Percentiles rank a stretch among this genome's conserved stretches.
These are phyloP conservation scores for Bembecia ichneumoniformis DNA, from an alignment of 2,888 invertebrate species.

Conservation along the genomic window DNA sequence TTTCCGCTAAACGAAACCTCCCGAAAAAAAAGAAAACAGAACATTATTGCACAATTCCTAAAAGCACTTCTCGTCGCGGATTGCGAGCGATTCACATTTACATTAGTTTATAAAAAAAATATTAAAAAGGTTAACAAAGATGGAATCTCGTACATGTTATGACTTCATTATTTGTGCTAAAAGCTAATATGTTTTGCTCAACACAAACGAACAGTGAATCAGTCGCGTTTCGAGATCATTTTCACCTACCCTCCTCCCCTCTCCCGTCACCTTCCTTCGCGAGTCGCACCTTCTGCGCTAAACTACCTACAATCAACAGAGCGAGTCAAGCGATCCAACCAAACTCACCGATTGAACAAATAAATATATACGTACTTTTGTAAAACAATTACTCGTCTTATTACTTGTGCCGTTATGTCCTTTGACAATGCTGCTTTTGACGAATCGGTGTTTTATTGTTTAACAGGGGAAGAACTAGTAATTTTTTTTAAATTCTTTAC, in stretches of 20 bases:
- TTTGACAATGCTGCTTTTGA: too few species aligned
- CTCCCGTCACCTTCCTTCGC: constrained; percentile 16
- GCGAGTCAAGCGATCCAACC: too few species aligned
- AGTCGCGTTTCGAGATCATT: constrained; percentile 59
- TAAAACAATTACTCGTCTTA: too few species aligned
- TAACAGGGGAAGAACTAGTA: too few species aligned
- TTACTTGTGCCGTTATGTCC: too few species aligned
- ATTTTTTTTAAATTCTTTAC: too few species aligned
- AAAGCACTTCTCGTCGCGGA: constrained; percentile 26
- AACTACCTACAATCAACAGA: too few species aligned
- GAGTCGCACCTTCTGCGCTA: constrained; percentile 7
- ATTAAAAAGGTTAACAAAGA: constrained; percentile 37
- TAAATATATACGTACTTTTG: too few species aligned
- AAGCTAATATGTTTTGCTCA: constrained; percentile 7
- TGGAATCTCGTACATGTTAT: constrained; percentile 37
- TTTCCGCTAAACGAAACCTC: too few species aligned
- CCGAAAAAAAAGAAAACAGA: too few species aligned
- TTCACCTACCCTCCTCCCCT: constrained; percentile 22
- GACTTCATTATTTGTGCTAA: constrained; percentile 9
- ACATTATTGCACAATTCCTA: constrained; percentile 12
- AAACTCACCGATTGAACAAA: too few species aligned
- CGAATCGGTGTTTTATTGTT: too few species aligned
- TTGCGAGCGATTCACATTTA: constrained; percentile 45
- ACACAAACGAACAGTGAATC: constrained; percentile 22
- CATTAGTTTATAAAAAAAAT: constrained; percentile 37